phyloP scores from a whole-genome alignment of 2,888 invertebrate species.

The Orthosia cruda region DNA sequence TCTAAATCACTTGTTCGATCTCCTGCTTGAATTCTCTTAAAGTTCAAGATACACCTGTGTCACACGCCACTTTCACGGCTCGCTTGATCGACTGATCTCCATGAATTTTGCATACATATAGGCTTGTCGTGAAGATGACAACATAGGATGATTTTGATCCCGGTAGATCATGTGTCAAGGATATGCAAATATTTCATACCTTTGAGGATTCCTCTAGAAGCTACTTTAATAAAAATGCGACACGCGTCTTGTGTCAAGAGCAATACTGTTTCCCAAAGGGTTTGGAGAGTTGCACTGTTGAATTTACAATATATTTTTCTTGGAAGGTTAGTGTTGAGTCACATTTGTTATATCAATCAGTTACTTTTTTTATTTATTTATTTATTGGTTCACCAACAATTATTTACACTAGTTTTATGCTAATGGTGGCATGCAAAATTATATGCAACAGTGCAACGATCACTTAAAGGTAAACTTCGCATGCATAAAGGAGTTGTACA shows the following conservation, averaged over 20 bases:
- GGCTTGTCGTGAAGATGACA: slow-evolving; percentile 52
- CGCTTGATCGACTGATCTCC: slow-evolving; percentile 45
- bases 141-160: slow-evolving; percentile 51
- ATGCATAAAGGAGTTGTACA: no score
- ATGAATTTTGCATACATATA: slow-evolving; percentile 63
- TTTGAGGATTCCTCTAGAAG: slow-evolving; percentile 19
- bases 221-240: slow-evolving; percentile 42
- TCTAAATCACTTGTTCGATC: slow-evolving; percentile 7
- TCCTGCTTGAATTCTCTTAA: slow-evolving; percentile 3
- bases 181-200: slow-evolving; percentile 54
- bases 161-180: slow-evolving; percentile 43
- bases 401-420: no score
- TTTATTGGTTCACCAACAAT: no score
- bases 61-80: slow-evolving; percentile 44
- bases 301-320: slow-evolving; percentile 20
- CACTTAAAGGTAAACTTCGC: no score
- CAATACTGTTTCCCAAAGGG: slow-evolving; percentile 18
- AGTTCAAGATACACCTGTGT: slow-evolving; percentile 34
- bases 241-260: slow-evolving; percentile 22
- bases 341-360: background rate
- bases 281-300: slow-evolving; percentile 11
- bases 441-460: no score
- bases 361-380: no score
- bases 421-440: no score
- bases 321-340: background rate